These are phyloP conservation scores for Himalopsyche kuldschensis DNA, from an alignment of 2,888 invertebrate genomes.

Conservation along the genomic window DNA sequence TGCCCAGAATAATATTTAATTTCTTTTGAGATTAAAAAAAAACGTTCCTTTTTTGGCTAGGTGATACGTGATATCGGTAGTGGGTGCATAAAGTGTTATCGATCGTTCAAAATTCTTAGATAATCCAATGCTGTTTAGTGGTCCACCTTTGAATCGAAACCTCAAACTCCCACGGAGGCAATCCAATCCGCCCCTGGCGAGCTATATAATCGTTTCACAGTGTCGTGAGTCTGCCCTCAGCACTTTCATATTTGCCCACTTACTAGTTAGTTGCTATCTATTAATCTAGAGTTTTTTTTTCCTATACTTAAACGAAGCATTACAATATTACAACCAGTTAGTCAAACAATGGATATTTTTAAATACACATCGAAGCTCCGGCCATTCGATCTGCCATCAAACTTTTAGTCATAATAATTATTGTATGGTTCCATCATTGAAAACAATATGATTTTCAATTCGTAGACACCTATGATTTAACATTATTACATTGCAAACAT, in stretches of 20 bases:
- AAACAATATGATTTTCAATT: not conserved
- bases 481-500: too few relatives aligned
- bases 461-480: not conserved
- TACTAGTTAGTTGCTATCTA: not conserved
- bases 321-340: not conserved
- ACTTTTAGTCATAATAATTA: not conserved
- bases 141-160: too few relatives aligned
- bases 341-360: not conserved
- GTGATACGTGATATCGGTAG: too few relatives aligned
- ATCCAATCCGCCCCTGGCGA: slow-evolving; percentile 2
- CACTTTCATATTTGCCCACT: slow-evolving; percentile 31
- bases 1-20: too few relatives aligned
- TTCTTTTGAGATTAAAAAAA: too few relatives aligned
- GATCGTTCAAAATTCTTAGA: too few relatives aligned
- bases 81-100: too few relatives aligned
- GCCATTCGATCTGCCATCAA: not conserved
- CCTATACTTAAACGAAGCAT: not conserved
- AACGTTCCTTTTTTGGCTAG: too few relatives aligned
- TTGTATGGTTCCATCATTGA: not conserved
- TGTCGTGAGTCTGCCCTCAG: slow-evolving; percentile 34
- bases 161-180: not conserved
- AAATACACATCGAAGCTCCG: not conserved
- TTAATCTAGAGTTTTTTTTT: not conserved
- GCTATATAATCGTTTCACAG: slow-evolving; percentile 22
- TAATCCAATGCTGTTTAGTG: too few relatives aligned